Evolutionary conservation across 2,888 invertebrate genomes (phyloP), one percentile per base, ranked within the genome.

Genomic region (Campoplex capitator): DNA sequence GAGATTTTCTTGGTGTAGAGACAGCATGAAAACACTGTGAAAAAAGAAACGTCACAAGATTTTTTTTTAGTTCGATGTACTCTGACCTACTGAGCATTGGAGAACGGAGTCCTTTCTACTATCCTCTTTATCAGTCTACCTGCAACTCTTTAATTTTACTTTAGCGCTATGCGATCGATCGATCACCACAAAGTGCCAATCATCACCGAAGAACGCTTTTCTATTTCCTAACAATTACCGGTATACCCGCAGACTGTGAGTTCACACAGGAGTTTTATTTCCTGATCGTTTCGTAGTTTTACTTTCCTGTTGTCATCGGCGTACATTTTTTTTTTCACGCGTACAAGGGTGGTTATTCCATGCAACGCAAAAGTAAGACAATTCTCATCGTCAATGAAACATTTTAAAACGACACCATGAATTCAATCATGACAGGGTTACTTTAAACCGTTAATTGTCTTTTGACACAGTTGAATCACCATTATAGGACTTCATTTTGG

Each of bases 211-310:
- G 13, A 67, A 56, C 78, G 88, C 87, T 90, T 91, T 91, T 90
- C 89, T 90, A 92, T 93, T 92, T 93, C 92, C 92, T 87, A 88
- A 84, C 89, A 92, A 93, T 93, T 91, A 92, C 92, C 92, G 90
- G 74, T 68, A 75, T 79, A 83, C 65, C 75, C 71, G 65, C 79
- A 28, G 73, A 58, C 85, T 78, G 67, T 86, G 87, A 88, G 89
- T 89, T 92, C 91, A 87, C 91, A 87, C 88, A 80, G 89, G 91
- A 88, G 89, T 89, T 88, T 85, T 85, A 88, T 82, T 62, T 78
- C 32, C 79, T 51, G 76, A 58, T 76, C 58, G 79, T 76, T 79
- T 67, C 45, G 68, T 54, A 74, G 74, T 81, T 77, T 76, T 80
- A 56, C 51, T 7, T 23, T 28, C 35, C 70, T 38, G 23, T 28